Evolutionary conservation across 2,113 vertebrate species (phyloP).

Genomic region (Eurypyga helias): DNA sequence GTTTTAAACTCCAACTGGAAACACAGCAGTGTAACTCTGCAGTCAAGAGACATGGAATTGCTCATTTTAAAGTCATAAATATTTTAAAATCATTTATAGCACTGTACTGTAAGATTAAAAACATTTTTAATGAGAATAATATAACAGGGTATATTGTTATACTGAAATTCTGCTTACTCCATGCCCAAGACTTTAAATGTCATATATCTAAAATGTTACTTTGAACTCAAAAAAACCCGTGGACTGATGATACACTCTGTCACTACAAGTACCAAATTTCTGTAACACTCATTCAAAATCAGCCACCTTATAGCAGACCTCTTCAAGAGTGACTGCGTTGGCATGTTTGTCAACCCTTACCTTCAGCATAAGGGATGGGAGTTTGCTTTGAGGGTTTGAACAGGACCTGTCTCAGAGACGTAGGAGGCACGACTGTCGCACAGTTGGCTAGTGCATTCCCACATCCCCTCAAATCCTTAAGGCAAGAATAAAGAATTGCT

Average conservation of each 20-base stretch:
- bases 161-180: neutral
- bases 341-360: neutral
- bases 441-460: neutral
- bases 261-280: neutral
- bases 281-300: neutral
- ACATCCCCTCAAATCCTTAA: neutral
- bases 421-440: neutral
- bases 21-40: neutral
- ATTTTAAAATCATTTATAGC: neutral
- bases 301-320: neutral
- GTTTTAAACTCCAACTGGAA: neutral
- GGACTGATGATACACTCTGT: neutral
- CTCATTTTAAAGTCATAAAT: neutral
- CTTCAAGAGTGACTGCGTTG: neutral
- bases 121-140: neutral
- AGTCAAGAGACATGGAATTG: neutral
- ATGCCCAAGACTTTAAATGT: neutral
- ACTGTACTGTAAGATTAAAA: neutral
- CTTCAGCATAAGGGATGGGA: neutral
- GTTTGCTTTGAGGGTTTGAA: neutral
- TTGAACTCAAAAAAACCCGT: neutral
- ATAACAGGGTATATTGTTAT: neutral
- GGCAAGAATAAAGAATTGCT: neutral
- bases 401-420: neutral
- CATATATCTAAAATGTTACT: neutral